Evolutionary conservation across 2,113 vertebrate genomes (phyloP).

Genomic region (Trematomus loennbergii): DNA sequence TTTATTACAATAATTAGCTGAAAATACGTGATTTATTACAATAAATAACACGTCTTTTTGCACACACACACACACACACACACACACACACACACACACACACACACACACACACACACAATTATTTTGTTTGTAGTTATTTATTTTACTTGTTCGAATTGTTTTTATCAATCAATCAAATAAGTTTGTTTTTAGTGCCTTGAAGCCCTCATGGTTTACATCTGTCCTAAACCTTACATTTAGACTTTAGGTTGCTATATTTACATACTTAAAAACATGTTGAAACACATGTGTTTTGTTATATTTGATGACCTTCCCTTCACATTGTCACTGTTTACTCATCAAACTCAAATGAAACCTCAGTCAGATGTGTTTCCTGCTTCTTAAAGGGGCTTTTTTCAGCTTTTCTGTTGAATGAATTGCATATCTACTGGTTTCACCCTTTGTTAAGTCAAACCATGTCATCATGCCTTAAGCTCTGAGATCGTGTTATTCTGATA

Average conservation of each 20-base stretch:
- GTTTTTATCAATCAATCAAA: too few relatives aligned
- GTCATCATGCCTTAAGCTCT: background rate
- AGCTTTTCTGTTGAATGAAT: background rate
- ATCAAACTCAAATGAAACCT: background rate
- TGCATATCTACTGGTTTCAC: background rate
- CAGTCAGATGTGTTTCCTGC: background rate
- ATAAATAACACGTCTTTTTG: too few relatives aligned
- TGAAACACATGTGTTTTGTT: background rate
- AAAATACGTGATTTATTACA: too few relatives aligned
- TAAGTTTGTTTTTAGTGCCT: constrained; percentile 8
- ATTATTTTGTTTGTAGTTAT: too few relatives aligned
- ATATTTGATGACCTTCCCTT: constrained; percentile 13
- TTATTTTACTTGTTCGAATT: too few relatives aligned
- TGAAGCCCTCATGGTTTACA: background rate
- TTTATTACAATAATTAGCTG: background rate
- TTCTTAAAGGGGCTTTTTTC: background rate
- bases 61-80: too few relatives aligned
- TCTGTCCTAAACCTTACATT: background rate
- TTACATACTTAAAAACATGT: background rate
- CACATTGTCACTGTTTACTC: constrained; percentile 4
- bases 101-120: too few relatives aligned
- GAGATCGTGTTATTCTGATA: background rate
- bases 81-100: too few relatives aligned
- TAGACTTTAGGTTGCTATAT: background rate
- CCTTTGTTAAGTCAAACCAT: background rate